A percentile compares a stretch with the other conserved stretches of the same genome.
Evolutionary conservation across 1,140 invertebrate genomes (phyloP).

Genomic region (Patella vulgata): DNA sequence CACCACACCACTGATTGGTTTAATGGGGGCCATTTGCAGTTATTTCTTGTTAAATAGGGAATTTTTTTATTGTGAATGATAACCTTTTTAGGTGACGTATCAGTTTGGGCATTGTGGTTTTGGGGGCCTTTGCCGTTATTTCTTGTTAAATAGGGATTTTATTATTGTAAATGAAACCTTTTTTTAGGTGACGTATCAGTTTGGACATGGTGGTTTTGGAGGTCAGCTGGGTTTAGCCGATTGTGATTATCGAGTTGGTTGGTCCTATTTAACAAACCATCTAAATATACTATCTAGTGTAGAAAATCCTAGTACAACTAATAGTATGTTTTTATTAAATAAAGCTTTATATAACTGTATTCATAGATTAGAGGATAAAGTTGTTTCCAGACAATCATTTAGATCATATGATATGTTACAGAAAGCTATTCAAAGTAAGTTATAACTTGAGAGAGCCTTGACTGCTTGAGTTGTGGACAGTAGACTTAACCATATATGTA

Average conservation of each 20-base stretch:
- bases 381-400: slow-evolving; percentile 13
- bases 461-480: too few relatives aligned
- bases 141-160: too few relatives aligned
- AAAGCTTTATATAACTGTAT: slow-evolving; percentile 41
- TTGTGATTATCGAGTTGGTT: slow-evolving; percentile 42
- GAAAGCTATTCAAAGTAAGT: not conserved
- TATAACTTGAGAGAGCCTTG: too few relatives aligned
- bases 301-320: slow-evolving; percentile 26
- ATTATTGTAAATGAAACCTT: too few relatives aligned
- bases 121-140: too few relatives aligned
- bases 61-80: too few relatives aligned
- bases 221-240: slow-evolving; percentile 55
- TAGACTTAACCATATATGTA: too few relatives aligned
- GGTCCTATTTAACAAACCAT: slow-evolving; percentile 52
- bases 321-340: slow-evolving; percentile 30
- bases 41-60: too few relatives aligned
- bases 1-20: too few relatives aligned
- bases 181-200: slow-evolving; percentile 43
- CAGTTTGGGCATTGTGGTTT: too few relatives aligned
- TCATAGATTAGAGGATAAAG: slow-evolving; percentile 32
- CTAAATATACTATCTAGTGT: slow-evolving; percentile 30
- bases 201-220: slow-evolving; percentile 55
- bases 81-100: too few relatives aligned
- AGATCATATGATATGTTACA: not conserved
- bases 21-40: too few relatives aligned